Conservation (phyloP, 2,113 vertebrate genomes). For the Macquaria ambigua region DNA sequence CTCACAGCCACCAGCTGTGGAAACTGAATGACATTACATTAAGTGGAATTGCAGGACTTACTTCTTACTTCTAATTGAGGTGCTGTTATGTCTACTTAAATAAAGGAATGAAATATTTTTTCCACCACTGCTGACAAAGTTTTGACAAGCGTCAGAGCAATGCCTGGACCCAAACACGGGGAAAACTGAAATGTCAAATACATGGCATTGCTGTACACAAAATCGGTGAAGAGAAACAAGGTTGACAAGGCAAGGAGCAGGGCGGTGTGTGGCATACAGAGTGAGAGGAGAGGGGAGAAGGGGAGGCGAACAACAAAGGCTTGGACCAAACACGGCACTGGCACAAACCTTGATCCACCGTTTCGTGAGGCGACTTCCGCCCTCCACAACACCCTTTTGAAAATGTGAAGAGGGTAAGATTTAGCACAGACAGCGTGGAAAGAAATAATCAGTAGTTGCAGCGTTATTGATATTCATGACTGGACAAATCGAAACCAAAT, state of each 20-base stretch:
- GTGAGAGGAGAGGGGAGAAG: slow-evolving; percentile 12
- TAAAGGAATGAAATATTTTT: neutral
- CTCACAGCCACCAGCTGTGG: neutral
- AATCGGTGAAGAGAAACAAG: slow-evolving; percentile 68
- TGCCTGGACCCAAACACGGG: slow-evolving; percentile 42
- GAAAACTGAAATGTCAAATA: slow-evolving; percentile 65
- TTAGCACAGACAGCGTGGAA: slow-evolving; percentile 46
- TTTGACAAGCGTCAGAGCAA: slow-evolving; percentile 54
- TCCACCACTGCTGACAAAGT: slow-evolving; percentile 9
- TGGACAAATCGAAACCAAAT: slow-evolving; percentile 27
- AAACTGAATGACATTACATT: neutral
- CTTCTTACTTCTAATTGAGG: neutral
- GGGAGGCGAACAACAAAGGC: slow-evolving; percentile 52
- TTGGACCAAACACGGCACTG: slow-evolving; percentile 44
- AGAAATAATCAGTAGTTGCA: slow-evolving; percentile 54
- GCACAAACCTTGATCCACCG: slow-evolving; percentile 95
- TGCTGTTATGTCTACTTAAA: neutral
- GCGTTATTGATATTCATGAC: slow-evolving; percentile 24
- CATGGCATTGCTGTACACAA: slow-evolving; percentile 57
- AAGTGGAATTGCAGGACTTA: neutral
- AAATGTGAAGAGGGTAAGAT: slow-evolving; percentile 77
- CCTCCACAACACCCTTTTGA: slow-evolving; percentile 89
- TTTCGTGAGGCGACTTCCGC: slow-evolving; percentile 88
- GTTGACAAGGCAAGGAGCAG: slow-evolving; percentile 67
- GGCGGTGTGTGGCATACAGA: slow-evolving; percentile 52